Base-by-base conservation (phyloP, 2,888 invertebrate species). In the Ormyrus nitidulus region DNA sequence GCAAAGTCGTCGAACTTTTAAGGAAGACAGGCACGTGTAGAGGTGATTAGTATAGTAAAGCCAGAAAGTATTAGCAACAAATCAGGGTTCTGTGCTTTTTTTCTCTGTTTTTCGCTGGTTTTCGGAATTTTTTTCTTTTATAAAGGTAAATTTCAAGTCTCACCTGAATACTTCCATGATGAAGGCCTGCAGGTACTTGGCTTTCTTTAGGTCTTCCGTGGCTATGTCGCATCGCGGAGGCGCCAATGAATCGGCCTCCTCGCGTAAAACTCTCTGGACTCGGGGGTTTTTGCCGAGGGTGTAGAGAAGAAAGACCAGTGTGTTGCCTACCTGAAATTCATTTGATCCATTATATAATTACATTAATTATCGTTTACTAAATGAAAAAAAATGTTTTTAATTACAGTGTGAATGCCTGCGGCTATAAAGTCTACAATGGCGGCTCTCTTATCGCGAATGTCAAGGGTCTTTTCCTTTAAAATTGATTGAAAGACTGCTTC, bases 371-470 rank as follows among this genome's bases (percentile, higher is more conserved):
- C 49, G 2, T 13, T 13, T 13, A 13, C 13, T 13, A 13, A 13
- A 13, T 13, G 13, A 13, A 13, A 13, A 13, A 13, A 13, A 13
- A 44, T 56, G 11, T 69, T 46, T 56, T 46, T 77, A 84, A 91
- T 91, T 89, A 96, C 95, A 88, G 97, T 96, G 89, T 96, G 96
- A 87, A 97, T 96, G 66, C 96, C 96, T 54, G 96, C 96, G 7
- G 96, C 95, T 85, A 97, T 95, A 86, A 97, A 96, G 91, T 97
- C 97, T 64, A 97, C 95, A 73, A 96, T 94, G 0, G 95, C 96
- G 0, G 96, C 95, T 87, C 95, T 96, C 90, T 96, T 96, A 87
- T 97, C 97, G 70, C 94, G 92, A 86, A 94, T 93, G 86, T 96
- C 96, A 64, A 96, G 91, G 80, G 93, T 93, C 49, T 94, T 93